Evolutionary conservation across 2,113 vertebrate genomes (phyloP).

Genomic region (Probosciger aterrimus): DNA sequence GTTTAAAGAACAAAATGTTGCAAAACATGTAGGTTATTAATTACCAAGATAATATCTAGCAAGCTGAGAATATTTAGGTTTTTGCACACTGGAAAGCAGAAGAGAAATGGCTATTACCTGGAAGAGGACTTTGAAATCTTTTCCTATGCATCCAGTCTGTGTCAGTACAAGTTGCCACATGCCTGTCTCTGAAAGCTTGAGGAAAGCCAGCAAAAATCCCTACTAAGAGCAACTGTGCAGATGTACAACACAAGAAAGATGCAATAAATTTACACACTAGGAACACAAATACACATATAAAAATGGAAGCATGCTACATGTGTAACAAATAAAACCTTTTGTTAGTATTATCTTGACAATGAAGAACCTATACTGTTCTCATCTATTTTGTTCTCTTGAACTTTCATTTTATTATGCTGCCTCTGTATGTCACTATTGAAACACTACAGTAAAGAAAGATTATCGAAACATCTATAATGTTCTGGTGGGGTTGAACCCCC

Average conservation of each 20-base stretch:
- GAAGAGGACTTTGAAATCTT: background rate
- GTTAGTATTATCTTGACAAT: background rate
- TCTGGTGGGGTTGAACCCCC: background rate
- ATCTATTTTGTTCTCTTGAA: background rate
- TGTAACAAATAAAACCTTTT: background rate
- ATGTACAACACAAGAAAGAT: background rate
- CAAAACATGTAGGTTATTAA: background rate
- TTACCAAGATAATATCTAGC: background rate
- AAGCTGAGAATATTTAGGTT: background rate
- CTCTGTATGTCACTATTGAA: background rate
- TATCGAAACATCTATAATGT: background rate
- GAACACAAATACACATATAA: background rate
- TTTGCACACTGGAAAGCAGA: background rate
- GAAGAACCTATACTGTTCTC: background rate
- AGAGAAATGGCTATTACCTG: background rate
- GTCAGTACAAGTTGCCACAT: background rate
- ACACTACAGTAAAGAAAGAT: background rate
- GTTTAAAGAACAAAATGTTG: background rate
- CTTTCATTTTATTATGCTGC: background rate
- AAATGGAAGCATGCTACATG: background rate
- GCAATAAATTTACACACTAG: background rate
- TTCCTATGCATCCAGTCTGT: background rate
- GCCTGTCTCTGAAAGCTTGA: background rate
- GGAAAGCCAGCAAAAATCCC: background rate
- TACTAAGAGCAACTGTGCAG: background rate